phyloP scores from a whole-genome alignment of 23 tunicate species.

The Oikopleura dioica region DNA sequence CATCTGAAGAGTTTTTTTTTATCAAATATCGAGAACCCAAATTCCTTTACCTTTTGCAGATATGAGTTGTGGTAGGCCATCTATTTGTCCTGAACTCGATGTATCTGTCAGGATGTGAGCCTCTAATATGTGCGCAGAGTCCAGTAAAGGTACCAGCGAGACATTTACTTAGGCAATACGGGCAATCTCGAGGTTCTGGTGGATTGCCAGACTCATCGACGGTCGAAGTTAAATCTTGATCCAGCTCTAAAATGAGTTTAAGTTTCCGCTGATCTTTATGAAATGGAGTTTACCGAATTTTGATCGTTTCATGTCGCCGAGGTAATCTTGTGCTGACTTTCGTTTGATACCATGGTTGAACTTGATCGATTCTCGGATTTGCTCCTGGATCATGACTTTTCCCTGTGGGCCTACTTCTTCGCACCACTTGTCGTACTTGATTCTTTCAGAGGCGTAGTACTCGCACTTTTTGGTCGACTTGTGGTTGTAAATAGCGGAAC shows the following conservation, averaged over 20 bases:
- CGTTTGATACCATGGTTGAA: background rate
- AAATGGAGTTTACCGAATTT: background rate
- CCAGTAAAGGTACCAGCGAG: background rate
- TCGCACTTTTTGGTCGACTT: background rate
- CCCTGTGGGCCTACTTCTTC: background rate
- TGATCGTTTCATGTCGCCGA: background rate
- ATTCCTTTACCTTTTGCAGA: too few species aligned
- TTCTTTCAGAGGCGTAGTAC: background rate
- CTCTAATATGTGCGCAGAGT: background rate
- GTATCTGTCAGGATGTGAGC: background rate
- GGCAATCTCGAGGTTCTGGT: background rate
- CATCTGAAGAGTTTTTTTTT: background rate
- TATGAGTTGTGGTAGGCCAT: too few species aligned
- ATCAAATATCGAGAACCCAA: background rate
- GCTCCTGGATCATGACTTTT: background rate
- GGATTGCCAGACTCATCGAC: background rate
- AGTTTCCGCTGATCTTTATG: background rate
- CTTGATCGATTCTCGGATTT: background rate
- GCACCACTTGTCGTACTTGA: background rate
- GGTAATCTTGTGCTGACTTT: background rate
- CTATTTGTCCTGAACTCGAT: background rate
- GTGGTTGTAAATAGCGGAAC: background rate
- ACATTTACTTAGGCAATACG: background rate
- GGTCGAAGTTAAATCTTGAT: background rate
- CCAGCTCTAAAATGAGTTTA: too few species aligned